Evolutionary conservation across 2,797 vertebrate genomes (phyloP).

Genomic region (Anguilla pacifica): DNA sequence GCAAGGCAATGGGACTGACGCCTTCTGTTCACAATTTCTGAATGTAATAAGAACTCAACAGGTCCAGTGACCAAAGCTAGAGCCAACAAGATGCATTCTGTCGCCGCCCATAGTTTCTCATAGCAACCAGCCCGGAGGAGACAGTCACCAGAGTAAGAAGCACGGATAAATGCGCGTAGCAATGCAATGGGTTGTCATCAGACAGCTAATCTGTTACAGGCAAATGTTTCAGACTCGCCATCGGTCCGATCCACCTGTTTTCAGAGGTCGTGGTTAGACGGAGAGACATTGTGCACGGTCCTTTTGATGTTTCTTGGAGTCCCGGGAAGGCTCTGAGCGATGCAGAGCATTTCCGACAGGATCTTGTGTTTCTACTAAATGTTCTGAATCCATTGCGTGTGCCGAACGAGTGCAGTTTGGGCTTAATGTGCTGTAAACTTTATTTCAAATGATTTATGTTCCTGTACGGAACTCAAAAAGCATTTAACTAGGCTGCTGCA

Average conservation of each 20-base stretch:
- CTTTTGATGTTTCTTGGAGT: neutral
- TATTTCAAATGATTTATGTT: neutral
- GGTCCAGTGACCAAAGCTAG: neutral
- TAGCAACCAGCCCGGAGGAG: neutral
- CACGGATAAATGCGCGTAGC: neutral
- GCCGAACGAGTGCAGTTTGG: neutral
- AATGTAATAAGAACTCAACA: neutral
- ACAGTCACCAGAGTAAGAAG: no score
- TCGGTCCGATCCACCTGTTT: neutral
- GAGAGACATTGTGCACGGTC: neutral
- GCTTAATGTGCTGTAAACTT: neutral
- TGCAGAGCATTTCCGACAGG: neutral
- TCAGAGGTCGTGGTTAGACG: neutral
- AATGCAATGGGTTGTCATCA: neutral
- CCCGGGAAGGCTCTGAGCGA: neutral
- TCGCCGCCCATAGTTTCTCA: neutral
- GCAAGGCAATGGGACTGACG: neutral
- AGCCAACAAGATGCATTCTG: neutral
- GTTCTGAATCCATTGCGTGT: slow-evolving; percentile 8
- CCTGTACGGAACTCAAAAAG: neutral
- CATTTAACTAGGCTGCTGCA: neutral
- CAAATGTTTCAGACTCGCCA: neutral
- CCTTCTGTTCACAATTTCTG: neutral
- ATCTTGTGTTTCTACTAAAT: neutral
- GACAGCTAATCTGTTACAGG: neutral